Conservation (phyloP, 2,797 vertebrate genomes). For the Falco cherrug region DNA sequence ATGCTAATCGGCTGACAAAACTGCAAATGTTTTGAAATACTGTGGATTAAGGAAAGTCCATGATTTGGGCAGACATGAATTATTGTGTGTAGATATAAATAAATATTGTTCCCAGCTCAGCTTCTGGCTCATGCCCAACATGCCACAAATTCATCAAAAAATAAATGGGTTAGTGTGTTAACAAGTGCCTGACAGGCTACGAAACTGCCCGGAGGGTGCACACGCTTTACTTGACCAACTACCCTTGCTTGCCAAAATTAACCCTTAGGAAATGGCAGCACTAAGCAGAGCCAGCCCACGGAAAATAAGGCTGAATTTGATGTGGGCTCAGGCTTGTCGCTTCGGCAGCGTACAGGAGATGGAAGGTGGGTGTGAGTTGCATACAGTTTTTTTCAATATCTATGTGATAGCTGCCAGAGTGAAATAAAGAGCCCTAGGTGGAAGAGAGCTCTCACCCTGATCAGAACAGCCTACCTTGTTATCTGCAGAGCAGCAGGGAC, state of each 20-base stretch:
- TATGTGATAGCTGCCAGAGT: not conserved
- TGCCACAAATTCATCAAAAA: slow-evolving; percentile 52
- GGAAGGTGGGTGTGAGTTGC: not conserved
- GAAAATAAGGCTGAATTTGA: not conserved
- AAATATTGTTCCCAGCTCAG: slow-evolving; percentile 79
- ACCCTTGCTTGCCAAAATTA: slow-evolving; percentile 37
- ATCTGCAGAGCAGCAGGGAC: slow-evolving; percentile 30
- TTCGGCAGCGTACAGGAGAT: not conserved
- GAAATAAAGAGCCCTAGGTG: slow-evolving; percentile 8
- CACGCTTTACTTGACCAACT: slow-evolving; percentile 9
- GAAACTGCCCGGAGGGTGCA: slow-evolving; percentile 56
- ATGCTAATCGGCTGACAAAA: slow-evolving; percentile 49
- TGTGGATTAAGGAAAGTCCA: slow-evolving; percentile 62
- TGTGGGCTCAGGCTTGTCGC: not conserved
- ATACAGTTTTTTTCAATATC: not conserved
- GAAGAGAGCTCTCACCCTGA: not conserved
- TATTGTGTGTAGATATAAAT: slow-evolving; percentile 79
- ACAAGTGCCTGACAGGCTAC: slow-evolving; percentile 67
- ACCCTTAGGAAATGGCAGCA: slow-evolving; percentile 44
- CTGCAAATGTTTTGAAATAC: slow-evolving; percentile 74
- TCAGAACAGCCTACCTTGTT: slow-evolving; percentile 14
- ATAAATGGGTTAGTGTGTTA: slow-evolving; percentile 78
- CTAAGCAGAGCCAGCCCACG: not conserved
- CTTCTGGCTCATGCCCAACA: slow-evolving; percentile 57
- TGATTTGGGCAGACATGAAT: slow-evolving; percentile 75